Evolutionary conservation across 1,140 invertebrate species (phyloP), one percentile per base, ranked within the genome.

Genomic region (Subanguina moxae): DNA sequence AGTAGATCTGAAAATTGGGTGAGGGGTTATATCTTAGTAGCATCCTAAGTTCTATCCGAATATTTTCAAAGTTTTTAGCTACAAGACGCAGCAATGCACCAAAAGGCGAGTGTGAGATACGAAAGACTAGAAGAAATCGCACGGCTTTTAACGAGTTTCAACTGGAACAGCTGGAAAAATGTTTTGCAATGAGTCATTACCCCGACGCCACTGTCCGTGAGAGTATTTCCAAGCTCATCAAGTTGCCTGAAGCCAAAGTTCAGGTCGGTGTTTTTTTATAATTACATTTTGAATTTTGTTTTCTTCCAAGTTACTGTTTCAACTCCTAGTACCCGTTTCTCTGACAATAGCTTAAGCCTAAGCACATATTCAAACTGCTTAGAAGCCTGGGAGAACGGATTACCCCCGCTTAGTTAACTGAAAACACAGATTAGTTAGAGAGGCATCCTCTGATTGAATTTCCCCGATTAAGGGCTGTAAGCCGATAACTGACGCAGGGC

Each of bases 141-240:
- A 75, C 73, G 28, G 75, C 73, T 23, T 75, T 75, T 46, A 77
- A 62, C 48, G 73, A 75, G 25, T 46, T 30, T 28, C 73, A 75
- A 62, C 48, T 75, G 13, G 66, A 75, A 32, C 57, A 74, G 65
- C 59, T 75, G 17, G 73, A 75, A 59, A 66, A 78, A 48, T 78
- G 69, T 30, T 75, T 75, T 52, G 43, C 62, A 59, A 61, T 23
- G 11, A 74, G 70, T 57, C 63, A 76, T 21, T 75, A 75, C 62
- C 73, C 73, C 8, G 71, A 78, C 52, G 57, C 74, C 19, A 28
- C 23, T 23, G 52, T 61, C 8, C 57, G 73, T 9, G 73, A 75
- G 30, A 27, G 61, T 5, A 25, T 75, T 11, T 64, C 75, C 1
- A 63, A 73, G 42, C n/a, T 62, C 17, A 71, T 71, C 19, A 28